These are phyloP conservation scores for Electrophaes corylata DNA, from an alignment of 2,888 invertebrate species.

Conservation along the genomic window DNA sequence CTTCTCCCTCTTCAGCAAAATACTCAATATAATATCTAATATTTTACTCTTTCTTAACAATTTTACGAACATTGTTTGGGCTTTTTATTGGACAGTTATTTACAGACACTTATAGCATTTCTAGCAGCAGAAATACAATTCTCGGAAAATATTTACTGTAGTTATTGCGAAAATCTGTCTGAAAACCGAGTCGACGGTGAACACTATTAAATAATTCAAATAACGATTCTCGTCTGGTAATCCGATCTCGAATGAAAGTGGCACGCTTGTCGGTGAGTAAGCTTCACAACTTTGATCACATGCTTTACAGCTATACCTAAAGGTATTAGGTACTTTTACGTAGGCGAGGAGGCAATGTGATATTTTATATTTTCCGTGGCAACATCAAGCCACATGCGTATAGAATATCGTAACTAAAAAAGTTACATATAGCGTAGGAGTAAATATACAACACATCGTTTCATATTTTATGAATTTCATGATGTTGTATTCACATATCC, in stretches of 20 bases:
- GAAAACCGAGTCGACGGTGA: constrained; percentile 14
- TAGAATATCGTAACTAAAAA: background rate
- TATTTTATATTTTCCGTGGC: background rate
- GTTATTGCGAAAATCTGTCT: background rate
- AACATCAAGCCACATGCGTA: background rate
- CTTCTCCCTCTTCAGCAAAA: background rate
- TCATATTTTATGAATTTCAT: too few species aligned
- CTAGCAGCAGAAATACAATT: background rate
- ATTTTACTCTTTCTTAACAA: background rate
- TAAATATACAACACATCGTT: background rate
- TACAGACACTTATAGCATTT: background rate
- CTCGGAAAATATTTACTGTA: background rate
- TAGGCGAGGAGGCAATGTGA: background rate
- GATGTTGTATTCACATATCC: too few species aligned
- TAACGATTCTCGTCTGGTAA: constrained; percentile 7
- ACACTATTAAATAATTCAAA: constrained; percentile 23
- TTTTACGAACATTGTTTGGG: background rate
- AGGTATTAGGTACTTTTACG: background rate
- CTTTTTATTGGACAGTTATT: background rate
- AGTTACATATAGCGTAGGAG: background rate
- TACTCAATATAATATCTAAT: background rate
- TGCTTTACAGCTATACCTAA: background rate
- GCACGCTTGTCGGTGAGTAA: constrained; percentile 1
- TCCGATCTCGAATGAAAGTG: constrained; percentile 7
- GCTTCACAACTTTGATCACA: background rate